These are phyloP conservation scores for Eupeodes latifasciatus DNA, from an alignment of 2,888 invertebrate species.

Conservation along the genomic window DNA sequence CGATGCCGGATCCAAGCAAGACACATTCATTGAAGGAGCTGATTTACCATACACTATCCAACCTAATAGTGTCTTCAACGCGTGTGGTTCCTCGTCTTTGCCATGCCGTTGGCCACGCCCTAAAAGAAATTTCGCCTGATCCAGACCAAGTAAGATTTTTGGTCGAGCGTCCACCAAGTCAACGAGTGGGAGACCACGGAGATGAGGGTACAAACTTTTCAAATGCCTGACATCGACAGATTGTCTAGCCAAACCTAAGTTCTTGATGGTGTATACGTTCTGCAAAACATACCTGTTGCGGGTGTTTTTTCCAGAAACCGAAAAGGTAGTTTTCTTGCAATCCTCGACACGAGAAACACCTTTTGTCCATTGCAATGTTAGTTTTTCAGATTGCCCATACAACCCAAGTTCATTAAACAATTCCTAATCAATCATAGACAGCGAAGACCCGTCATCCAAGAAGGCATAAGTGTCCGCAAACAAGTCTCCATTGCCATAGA, in stretches of 20 bases:
- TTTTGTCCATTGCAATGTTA: conserved; percentile 46
- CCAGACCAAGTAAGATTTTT: conserved; percentile 27
- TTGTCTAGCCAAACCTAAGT: not conserved
- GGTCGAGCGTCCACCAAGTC: conserved; percentile 19
- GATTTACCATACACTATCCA: conserved; percentile 40
- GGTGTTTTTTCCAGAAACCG: not conserved
- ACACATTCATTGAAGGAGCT: conserved; percentile 14
- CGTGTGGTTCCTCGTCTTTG: conserved; percentile 26
- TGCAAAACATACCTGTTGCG: conserved; percentile 22
- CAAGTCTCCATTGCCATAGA: conserved; percentile 18
- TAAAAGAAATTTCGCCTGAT: conserved; percentile 37
- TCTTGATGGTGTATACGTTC: conserved; percentile 18
- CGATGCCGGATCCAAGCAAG: not conserved
- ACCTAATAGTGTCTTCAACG: conserved; percentile 29
- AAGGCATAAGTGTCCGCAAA: conserved; percentile 39
- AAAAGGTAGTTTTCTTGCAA: conserved; percentile 20
- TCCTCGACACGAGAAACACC: conserved; percentile 7
- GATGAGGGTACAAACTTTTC: conserved; percentile 1
- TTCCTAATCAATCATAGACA: conserved; percentile 45
- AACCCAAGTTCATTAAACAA: conserved; percentile 41
- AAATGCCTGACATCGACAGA: conserved; percentile 7
- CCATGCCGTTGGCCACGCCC: conserved; percentile 23
- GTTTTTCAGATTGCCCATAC: conserved; percentile 25
- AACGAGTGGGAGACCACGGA: conserved; percentile 4
- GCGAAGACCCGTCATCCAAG: conserved; percentile 43